Evolutionary conservation across 2,888 invertebrate genomes (phyloP), one percentile per base, ranked within the genome.

Genomic region (Liopterus haemorrhoidalis): DNA sequence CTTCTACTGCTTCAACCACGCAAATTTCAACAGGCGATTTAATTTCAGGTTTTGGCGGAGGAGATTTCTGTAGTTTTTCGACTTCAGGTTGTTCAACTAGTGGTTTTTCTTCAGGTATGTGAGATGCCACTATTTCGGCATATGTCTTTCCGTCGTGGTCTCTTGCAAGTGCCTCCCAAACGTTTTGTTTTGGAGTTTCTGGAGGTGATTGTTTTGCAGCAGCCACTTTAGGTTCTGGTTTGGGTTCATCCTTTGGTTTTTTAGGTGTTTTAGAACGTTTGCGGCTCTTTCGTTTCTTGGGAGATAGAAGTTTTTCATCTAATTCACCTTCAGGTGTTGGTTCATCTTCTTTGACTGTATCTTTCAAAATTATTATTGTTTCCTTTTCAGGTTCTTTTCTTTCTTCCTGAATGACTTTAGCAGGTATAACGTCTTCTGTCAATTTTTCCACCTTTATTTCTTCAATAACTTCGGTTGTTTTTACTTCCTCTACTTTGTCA

Each of bases 121-220:
- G 59, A 56, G 73, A 72, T 12, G 78, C 76, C 5, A 83, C 69
- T 22, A 83, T 75, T 65, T 81, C 78, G 14, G 84, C 84, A 57
- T 84, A 84, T 0, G 83, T 81, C 65, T 81, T 83, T 1, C 75
- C 76, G 50, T 79, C 80, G 27, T 71, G 69, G 36, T 68, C 57
- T 49, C 57, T 62, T n/a, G n/a, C n/a, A 24, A 69, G 53, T 57
- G 68, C 70, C n/a, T 63, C 60, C 76, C 76, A 77, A 15, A 75
- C 68, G 57, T 73, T 75, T 20, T 46, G 43, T 12, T 60, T 44
- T 30, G 60, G 36, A 2, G 33, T n/a, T 38, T 47, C 24, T 36
- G 24, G 31, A 8, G 39, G 5, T 46, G 37, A 32, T 24, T 24
- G 22, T 18, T 18, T 32, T 46, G 9, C 24, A 33, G 24, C 19